A percentile compares a stretch with the other conserved stretches of the same genome.
These are phyloP conservation scores for Bradypodion ventrale DNA, from an alignment of 2,797 vertebrate genomes.

Conservation along the genomic window DNA sequence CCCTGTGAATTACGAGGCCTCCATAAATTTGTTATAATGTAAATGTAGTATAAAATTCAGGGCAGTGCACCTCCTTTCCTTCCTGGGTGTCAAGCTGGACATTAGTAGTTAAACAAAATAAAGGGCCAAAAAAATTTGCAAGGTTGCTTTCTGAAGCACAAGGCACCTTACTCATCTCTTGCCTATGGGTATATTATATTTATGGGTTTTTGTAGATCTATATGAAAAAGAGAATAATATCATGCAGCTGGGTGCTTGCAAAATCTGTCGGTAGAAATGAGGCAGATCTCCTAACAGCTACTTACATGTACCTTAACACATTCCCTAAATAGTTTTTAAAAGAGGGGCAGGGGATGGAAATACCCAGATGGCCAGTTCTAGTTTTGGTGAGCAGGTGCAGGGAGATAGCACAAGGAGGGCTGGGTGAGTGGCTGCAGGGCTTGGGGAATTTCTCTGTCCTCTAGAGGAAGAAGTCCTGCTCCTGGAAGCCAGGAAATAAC, in stretches of 20 bases:
- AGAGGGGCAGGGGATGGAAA: too few species aligned
- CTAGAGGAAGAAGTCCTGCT: too few species aligned
- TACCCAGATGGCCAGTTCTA: too few species aligned
- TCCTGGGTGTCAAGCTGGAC: conserved; percentile 20
- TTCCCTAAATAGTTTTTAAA: neutral
- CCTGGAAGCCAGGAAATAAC: too few species aligned
- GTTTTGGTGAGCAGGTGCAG: too few species aligned
- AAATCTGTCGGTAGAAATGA: conserved; percentile 5
- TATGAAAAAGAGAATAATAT: conserved; percentile 48
- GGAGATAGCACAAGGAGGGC: too few species aligned
- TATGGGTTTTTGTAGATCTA: conserved; percentile 41
- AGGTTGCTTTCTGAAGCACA: conserved; percentile 29
- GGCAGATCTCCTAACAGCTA: conserved; percentile 18
- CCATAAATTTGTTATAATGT: conserved; percentile 50
- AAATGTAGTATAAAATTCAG: conserved; percentile 59
- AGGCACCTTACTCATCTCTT: fast-evolving
- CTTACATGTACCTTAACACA: neutral
- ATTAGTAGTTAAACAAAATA: conserved; percentile 42
- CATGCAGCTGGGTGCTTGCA: conserved; percentile 29
- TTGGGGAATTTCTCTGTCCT: too few species aligned
- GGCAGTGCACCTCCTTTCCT: conserved; percentile 19
- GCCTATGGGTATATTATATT: conserved; percentile 42
- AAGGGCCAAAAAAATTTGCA: conserved; percentile 36
- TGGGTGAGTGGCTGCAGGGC: too few species aligned
- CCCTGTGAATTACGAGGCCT: conserved; percentile 50